These are phyloP conservation scores for Tyrannus savana DNA, from an alignment of 2,113 vertebrate genomes.

Conservation along the genomic window DNA sequence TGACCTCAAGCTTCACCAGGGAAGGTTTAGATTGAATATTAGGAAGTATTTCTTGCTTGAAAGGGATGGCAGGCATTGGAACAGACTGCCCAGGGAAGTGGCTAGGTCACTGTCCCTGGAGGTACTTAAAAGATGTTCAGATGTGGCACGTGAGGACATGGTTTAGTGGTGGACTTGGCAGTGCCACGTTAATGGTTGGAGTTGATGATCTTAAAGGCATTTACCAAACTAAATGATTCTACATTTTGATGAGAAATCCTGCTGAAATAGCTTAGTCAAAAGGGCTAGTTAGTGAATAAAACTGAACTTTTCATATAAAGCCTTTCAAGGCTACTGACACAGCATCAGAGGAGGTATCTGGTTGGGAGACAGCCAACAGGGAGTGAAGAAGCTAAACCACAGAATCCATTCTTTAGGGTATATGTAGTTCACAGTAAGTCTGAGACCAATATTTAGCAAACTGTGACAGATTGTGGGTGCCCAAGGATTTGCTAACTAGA, in stretches of 20 bases:
- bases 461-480: not conserved
- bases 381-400: not conserved
- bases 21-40: not conserved
- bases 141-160: not conserved
- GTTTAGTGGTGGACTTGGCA: not conserved
- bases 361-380: not conserved
- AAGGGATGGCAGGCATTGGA: not conserved
- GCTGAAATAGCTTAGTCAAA: not conserved
- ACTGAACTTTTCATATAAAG: not conserved
- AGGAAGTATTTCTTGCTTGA: not conserved
- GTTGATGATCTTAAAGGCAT: not conserved
- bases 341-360: not conserved
- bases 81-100: not conserved
- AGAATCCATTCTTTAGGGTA: not conserved
- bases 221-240: not conserved
- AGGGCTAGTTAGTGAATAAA: not conserved
- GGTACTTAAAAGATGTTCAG: not conserved
- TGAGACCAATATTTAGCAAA: not conserved
- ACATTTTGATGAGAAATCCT: not conserved
- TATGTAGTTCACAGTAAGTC: not conserved
- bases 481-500: not conserved
- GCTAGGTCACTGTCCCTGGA: not conserved
- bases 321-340: not conserved
- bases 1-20: not conserved
- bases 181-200: not conserved